Conservation (phyloP, 2,113 vertebrate species). For the Paralichthys olivaceus region DNA sequence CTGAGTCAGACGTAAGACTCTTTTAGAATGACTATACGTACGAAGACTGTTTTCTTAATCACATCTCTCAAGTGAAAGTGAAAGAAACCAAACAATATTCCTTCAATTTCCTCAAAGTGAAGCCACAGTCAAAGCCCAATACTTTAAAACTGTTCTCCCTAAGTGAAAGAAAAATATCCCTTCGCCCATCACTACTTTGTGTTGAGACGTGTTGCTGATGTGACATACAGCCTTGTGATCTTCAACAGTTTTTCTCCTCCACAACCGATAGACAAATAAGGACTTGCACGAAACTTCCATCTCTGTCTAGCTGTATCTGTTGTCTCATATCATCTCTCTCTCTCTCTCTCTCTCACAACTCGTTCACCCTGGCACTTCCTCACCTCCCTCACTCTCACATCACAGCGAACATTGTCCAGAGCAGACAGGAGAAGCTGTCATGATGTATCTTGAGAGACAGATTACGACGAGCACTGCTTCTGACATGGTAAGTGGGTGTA, state of each 20-base stretch:
- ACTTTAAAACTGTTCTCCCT: neutral
- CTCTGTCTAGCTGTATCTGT: conserved; percentile 32
- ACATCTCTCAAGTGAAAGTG: neutral
- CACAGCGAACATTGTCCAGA: conserved; percentile 37
- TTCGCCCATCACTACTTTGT: neutral
- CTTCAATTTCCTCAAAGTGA: conserved; percentile 18
- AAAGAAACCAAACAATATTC: neutral
- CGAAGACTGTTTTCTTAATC: neutral
- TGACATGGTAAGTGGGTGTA: conserved; percentile 48
- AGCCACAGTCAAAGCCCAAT: conserved; percentile 5
- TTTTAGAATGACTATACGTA: neutral
- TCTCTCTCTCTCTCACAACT: neutral
- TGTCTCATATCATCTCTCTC: conserved; percentile 37
- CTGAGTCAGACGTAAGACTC: neutral
- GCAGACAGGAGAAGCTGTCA: conserved; percentile 53
- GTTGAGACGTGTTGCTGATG: neutral
- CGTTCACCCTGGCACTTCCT: conserved; percentile 6
- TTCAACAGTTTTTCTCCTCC: conserved; percentile 1
- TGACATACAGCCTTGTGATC: conserved; percentile 25
- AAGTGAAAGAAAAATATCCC: conserved; percentile 21
- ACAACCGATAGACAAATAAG: conserved; percentile 11
- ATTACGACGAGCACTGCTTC: conserved; percentile 33
- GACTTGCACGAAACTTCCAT: conserved; percentile 3
- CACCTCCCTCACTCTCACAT: conserved; percentile 37
- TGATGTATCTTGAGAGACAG: conserved; percentile 56